Evolutionary conservation across 2,797 vertebrate genomes (phyloP).

Genomic region (Triplophysa yarkandensis): DNA sequence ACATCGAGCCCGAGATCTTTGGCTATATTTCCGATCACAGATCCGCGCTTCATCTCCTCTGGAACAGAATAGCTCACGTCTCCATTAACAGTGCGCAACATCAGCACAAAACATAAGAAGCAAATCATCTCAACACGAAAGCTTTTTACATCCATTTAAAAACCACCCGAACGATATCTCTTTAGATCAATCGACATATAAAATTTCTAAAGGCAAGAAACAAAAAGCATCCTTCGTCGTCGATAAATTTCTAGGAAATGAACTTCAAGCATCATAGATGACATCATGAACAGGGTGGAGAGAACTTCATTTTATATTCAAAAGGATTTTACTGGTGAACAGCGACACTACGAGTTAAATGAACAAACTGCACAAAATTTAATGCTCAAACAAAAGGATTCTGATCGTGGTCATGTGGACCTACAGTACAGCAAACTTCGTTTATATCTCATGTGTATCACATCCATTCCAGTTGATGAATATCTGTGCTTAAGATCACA

Average conservation of each 20-base stretch:
- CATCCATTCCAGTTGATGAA: not conserved
- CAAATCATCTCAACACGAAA: not conserved
- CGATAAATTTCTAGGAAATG: conserved; percentile 19
- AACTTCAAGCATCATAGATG: not conserved
- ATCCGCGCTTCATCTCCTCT: conserved; percentile 61
- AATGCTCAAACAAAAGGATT: not conserved
- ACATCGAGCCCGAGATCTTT: conserved; percentile 58
- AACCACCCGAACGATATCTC: too few species aligned
- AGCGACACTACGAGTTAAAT: conserved; percentile 26
- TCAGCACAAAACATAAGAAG: conserved; percentile 27
- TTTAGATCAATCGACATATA: not conserved
- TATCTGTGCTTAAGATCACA: not conserved
- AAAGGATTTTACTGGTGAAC: conserved; percentile 21
- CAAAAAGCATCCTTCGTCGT: not conserved
- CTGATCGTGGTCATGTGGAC: not conserved
- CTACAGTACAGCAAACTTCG: not conserved
- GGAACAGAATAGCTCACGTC: conserved; percentile 61
- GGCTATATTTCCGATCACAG: conserved; percentile 62
- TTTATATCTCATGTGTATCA: not conserved
- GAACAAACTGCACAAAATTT: not conserved
- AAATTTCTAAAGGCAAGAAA: not conserved
- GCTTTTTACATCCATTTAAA: not conserved
- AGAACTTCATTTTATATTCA: not conserved
- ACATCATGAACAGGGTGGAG: not conserved
- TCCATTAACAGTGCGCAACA: conserved; percentile 17